These are phyloP conservation scores for Prunella strophiata DNA, from an alignment of 2,797 vertebrate species.

Conservation along the genomic window DNA sequence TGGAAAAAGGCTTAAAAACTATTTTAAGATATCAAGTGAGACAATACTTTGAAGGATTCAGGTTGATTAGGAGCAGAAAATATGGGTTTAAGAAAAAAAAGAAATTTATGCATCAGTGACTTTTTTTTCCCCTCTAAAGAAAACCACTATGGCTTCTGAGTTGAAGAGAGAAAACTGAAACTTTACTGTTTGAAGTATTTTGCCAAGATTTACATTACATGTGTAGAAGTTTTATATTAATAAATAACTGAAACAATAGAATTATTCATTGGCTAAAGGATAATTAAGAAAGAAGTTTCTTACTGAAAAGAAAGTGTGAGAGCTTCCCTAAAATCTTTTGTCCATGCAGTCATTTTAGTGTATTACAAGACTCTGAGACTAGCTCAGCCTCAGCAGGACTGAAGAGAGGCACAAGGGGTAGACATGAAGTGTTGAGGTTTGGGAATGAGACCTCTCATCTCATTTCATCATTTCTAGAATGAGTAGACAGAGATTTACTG, in stretches of 20 bases:
- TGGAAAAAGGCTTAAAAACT: constrained; percentile 60
- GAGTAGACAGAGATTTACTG: not conserved
- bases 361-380: not conserved
- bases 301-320: not conserved
- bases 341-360: not conserved
- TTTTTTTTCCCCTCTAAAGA: constrained; percentile 8
- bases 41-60: constrained; percentile 69
- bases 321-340: not conserved
- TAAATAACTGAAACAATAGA: not conserved
- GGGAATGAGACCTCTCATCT: not conserved
- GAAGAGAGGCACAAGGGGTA: not conserved
- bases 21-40: constrained; percentile 71
- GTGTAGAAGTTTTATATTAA: not conserved
- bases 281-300: not conserved
- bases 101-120: constrained; percentile 2
- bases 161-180: constrained; percentile 48
- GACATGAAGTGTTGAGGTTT: not conserved
- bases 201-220: constrained; percentile 30
- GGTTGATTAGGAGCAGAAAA: constrained; percentile 68
- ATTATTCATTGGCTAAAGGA: constrained; percentile 4
- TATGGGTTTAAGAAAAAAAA: constrained; percentile 43
- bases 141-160: constrained; percentile 38
- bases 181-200: constrained; percentile 33
- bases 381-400: not conserved
- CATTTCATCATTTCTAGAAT: not conserved